Percentiles rank a stretch among this genome's conserved stretches.
These are phyloP conservation scores for Luscinia luscinia DNA, from an alignment of 2,797 vertebrate genomes.

Conservation along the genomic window DNA sequence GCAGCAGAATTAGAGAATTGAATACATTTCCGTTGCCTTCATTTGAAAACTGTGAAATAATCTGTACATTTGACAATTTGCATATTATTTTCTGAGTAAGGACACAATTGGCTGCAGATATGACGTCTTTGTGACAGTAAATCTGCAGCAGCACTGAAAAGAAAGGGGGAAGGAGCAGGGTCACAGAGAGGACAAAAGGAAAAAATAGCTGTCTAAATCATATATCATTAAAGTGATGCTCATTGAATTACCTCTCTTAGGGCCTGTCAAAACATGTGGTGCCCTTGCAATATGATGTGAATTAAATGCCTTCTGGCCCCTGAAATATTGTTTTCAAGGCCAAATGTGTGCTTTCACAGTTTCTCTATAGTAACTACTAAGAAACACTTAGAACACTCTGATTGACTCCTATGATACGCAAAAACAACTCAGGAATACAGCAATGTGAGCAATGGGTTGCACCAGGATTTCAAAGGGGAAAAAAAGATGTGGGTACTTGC, in stretches of 20 bases:
- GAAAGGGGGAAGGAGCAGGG: constrained; percentile 48
- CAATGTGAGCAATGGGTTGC: too few relatives aligned
- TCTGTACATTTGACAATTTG: background rate
- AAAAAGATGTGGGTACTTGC: rapidly evolving
- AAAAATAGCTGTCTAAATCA: constrained; percentile 69
- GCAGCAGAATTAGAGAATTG: background rate
- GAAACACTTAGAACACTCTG: background rate
- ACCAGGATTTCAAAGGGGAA: background rate
- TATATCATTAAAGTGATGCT: constrained; percentile 72
- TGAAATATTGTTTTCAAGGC: constrained; percentile 65
- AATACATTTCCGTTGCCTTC: background rate
- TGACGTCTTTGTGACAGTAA: constrained; percentile 44
- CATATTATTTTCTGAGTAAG: background rate
- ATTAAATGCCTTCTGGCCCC: constrained; percentile 69
- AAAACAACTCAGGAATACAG: background rate
- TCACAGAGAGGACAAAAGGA: constrained; percentile 58
- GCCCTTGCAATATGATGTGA: constrained; percentile 52
- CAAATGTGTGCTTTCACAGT: constrained; percentile 56
- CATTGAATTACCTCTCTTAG: constrained; percentile 71
- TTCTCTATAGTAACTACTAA: constrained; percentile 29
- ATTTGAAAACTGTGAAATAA: background rate
- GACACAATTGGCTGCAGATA: constrained; percentile 10
- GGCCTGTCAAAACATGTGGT: constrained; percentile 63
- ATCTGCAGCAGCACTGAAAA: constrained; percentile 16
- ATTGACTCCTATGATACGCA: constrained; percentile 1